A percentile compares a stretch with the other conserved stretches of the same genome.
phyloP scores from a whole-genome alignment of 2,113 vertebrate species.

The Galemys pyrenaicus region DNA sequence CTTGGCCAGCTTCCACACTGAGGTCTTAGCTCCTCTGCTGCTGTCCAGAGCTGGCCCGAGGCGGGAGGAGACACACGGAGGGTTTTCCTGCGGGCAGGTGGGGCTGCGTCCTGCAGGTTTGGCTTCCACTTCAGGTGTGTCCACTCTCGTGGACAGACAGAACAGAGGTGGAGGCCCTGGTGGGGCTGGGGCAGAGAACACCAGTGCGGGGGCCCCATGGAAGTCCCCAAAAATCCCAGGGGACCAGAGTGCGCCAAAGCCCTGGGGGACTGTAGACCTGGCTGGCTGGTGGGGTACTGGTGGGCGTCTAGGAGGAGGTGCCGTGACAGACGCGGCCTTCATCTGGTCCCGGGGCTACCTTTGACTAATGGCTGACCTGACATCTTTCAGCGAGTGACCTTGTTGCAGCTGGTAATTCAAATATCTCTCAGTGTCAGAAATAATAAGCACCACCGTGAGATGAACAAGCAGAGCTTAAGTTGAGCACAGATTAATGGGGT shows the following conservation, averaged over 20 bases:
- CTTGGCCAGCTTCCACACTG: background rate
- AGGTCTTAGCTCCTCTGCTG: background rate
- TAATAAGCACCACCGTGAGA: slow-evolving; percentile 84
- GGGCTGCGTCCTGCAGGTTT: too few species aligned
- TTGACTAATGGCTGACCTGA: slow-evolving; percentile 87
- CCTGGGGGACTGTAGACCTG: background rate
- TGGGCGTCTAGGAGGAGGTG: too few species aligned
- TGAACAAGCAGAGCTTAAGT: slow-evolving; percentile 88
- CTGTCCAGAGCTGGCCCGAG: too few species aligned
- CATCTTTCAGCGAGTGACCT: slow-evolving; percentile 85
- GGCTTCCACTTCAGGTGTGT: too few species aligned
- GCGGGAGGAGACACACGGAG: too few species aligned
- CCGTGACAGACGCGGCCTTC: slow-evolving; percentile 47
- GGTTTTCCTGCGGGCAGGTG: too few species aligned
- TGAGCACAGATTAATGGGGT: slow-evolving; percentile 94
- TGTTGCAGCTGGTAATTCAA: slow-evolving; percentile 85
- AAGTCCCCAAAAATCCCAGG: background rate
- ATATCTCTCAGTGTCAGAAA: slow-evolving; percentile 86
- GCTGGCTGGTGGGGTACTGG: background rate
- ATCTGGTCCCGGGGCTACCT: slow-evolving; percentile 59
- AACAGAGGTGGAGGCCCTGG: rapidly evolving
- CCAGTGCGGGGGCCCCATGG: rapidly evolving
- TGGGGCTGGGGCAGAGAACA: background rate
- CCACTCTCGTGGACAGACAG: rapidly evolving
- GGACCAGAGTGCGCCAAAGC: background rate